Conservation (phyloP, 2,113 vertebrate genomes). For the Oncorhynchus kisutch region DNA sequence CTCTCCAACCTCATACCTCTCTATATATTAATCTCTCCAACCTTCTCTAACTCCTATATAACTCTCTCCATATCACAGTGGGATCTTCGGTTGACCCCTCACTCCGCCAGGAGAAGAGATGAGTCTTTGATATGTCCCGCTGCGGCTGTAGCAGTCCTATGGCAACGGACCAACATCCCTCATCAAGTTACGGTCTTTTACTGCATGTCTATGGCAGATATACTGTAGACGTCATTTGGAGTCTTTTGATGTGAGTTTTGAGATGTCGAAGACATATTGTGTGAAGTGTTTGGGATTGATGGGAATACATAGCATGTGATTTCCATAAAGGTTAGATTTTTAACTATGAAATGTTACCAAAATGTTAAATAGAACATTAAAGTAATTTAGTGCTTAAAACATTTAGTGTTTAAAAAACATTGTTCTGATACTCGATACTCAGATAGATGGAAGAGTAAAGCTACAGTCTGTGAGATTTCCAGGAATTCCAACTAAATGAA, state of each 20-base stretch:
- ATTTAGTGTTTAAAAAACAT: no score
- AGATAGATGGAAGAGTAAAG: no score
- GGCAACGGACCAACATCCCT: not conserved
- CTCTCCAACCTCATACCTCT: no score
- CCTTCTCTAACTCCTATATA: no score
- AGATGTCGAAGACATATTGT: not conserved
- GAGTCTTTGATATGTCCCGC: not conserved
- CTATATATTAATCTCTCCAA: no score
- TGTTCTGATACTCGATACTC: no score
- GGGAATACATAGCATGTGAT: not conserved
- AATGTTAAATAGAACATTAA: not conserved
- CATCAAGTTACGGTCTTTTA: not conserved
- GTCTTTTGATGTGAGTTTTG: not conserved
- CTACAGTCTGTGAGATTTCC: no score
- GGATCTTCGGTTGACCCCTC: not conserved
- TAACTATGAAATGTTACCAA: not conserved
- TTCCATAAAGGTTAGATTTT: not conserved
- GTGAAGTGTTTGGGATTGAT: not conserved
- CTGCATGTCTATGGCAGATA: not conserved
- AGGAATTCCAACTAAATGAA: no score
- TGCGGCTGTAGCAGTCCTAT: not conserved
- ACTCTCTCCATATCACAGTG: not conserved
- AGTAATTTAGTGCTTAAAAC: not conserved
- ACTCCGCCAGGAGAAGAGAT: not conserved
- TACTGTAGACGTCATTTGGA: not conserved